Base-by-base conservation (phyloP, 2,113 vertebrate genomes). In the Neolamprologus ventralis region DNA sequence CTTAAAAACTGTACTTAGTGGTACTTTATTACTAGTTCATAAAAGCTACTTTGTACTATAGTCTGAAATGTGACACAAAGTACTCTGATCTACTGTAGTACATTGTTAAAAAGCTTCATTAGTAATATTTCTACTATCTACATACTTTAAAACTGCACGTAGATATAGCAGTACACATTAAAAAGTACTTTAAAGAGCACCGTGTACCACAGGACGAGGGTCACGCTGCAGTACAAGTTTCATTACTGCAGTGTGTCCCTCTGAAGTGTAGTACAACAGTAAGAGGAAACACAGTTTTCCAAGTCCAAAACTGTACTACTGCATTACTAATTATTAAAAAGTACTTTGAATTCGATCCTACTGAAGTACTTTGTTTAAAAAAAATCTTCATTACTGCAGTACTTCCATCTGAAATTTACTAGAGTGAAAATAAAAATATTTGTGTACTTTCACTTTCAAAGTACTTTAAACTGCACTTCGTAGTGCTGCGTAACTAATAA, bases 301-400 rank as follows among this genome's bases (percentile, higher is more conserved):
- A 35, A 63, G 60, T 65, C 0, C 17, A n/a, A 65, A 65, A 12
- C 60, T 65, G 0, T 12, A 65, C 31, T 0, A 35, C 31, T 65
- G 60, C n/a, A 65, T 12, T 12, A n/a, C 60, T 65, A 65, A 35
- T 65, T n/a, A 35, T 65, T 35, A 5, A 65, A 65, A 65, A 65
- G 31, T 35, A 65, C 31, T 63, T 63, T 63, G 31, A 35, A 63
- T 63, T 35, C 0, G 4, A 63, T 63, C 31, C 6, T 35, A 35
- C 4, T 40, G 10, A 68, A 40, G 35, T 68, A 9, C 19, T 40
- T 21, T 68, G 63, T 37, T 73, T 73, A 4, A 16, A 71, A 40
- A 71, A 71, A 35, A n/a, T 31, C 28, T 2, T 37, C 60, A 37
- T 65, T 37, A 35, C 2, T 37, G 60, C 31, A 65, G 31, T 37